Conservation (phyloP, 2,888 invertebrate genomes). For the Mayetiola destructor region DNA sequence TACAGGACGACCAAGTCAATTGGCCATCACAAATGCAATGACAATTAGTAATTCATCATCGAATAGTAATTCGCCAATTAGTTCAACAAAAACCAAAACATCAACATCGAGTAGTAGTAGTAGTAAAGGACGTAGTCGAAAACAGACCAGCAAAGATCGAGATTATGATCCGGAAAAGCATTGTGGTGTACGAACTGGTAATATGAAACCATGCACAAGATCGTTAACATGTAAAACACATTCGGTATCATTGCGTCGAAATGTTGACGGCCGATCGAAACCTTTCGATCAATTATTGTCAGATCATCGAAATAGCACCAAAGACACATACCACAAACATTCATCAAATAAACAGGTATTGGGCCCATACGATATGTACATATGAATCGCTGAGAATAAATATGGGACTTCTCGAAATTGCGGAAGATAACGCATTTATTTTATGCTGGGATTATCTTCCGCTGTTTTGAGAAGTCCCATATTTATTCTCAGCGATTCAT, state of each 20-base stretch:
- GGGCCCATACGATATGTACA: no score
- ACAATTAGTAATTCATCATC: slow-evolving; percentile 1
- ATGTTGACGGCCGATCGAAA: slow-evolving; percentile 55
- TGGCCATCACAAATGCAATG: background rate
- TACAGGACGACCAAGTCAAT: background rate
- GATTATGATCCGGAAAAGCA: slow-evolving; percentile 73
- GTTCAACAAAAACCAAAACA: background rate
- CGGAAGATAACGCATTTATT: no score
- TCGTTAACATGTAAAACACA: slow-evolving; percentile 60
- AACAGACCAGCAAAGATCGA: slow-evolving; percentile 38
- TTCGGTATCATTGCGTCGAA: slow-evolving; percentile 52
- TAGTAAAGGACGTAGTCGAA: slow-evolving; percentile 25
- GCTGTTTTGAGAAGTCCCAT: no score
- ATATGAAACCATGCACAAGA: slow-evolving; percentile 61
- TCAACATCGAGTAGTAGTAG: background rate
- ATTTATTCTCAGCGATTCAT: no score
- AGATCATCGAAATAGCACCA: slow-evolving; percentile 31
- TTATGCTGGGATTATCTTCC: no score
- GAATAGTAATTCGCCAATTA: slow-evolving; percentile 11
- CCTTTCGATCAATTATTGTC: slow-evolving; percentile 59
- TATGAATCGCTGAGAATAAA: no score
- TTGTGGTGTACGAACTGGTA: slow-evolving; percentile 60
- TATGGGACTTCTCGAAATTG: no score
- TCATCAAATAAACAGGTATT: background rate
- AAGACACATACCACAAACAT: slow-evolving; percentile 16